These are phyloP conservation scores for Bothrops jararaca DNA, from an alignment of 2,113 vertebrate genomes.

Conservation along the genomic window DNA sequence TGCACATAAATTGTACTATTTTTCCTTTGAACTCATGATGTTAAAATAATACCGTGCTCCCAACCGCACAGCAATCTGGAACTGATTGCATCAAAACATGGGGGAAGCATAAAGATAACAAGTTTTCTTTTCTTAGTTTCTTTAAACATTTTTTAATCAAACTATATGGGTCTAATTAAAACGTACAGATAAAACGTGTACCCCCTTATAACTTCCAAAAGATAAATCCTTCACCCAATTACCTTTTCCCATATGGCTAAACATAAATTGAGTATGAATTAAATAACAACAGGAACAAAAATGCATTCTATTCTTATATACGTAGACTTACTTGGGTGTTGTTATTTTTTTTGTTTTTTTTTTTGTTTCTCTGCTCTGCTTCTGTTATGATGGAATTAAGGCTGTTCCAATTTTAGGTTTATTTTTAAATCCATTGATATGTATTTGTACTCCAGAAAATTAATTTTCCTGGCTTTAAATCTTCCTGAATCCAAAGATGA, in stretches of 20 bases:
- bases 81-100: not conserved
- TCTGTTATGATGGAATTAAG: not conserved
- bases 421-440: not conserved
- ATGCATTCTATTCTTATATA: constrained; percentile 12
- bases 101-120: not conserved
- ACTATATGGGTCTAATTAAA: not conserved
- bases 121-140: not conserved
- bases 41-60: not conserved
- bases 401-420: not conserved
- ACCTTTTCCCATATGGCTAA: not conserved
- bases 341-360: not conserved
- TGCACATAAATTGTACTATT: not conserved
- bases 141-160: constrained; percentile 2
- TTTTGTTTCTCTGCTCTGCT: not conserved
- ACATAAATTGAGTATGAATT: not conserved
- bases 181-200: not conserved
- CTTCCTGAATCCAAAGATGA: not conserved
- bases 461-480: not conserved
- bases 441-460: not conserved
- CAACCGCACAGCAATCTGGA: not conserved
- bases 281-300: constrained; percentile 17
- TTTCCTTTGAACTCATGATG: not conserved
- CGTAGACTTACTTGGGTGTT: not conserved
- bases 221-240: constrained; percentile 17
- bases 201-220: not conserved